Conservation (phyloP, 2,797 vertebrate genomes). For the Xenopus petersii region DNA sequence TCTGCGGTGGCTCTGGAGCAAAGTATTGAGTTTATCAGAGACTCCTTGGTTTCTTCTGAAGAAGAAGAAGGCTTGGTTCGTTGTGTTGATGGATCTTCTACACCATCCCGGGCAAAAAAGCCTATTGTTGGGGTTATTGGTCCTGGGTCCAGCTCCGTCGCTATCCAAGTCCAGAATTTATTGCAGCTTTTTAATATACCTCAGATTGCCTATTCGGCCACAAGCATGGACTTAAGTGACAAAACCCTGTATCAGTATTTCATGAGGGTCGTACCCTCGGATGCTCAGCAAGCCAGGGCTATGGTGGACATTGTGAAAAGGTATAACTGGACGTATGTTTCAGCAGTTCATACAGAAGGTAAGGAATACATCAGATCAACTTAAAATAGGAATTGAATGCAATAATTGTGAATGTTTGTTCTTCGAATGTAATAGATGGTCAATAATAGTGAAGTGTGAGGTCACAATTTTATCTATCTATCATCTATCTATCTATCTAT, state of each 20-base stretch:
- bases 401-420: too few relatives aligned
- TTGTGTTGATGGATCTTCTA: conserved; percentile 82
- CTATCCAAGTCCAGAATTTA: conserved; percentile 95
- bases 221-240: conserved; percentile 94
- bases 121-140: conserved; percentile 95
- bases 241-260: conserved; percentile 97
- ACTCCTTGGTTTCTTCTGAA: conserved; percentile 89
- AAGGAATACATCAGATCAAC: conserved; percentile 46
- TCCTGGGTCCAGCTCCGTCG: conserved; percentile 93
- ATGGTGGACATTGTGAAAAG: conserved; percentile 99
- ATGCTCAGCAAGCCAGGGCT: conserved; percentile 91
- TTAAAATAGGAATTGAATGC: too few relatives aligned
- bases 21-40: conserved; percentile 95
- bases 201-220: conserved; percentile 95
- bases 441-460: too few relatives aligned
- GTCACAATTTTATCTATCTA: too few relatives aligned
- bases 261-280: conserved; percentile 97
- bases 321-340: conserved; percentile 98
- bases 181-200: conserved; percentile 98
- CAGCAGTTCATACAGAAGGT: conserved; percentile 97
- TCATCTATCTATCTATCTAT: too few relatives aligned
- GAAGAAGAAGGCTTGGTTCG: conserved; percentile 79
- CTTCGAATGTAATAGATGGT: too few relatives aligned
- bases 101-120: conserved; percentile 83
- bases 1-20: conserved; percentile 96